Base-by-base conservation (phyloP, 2,113 vertebrate genomes). In the Neodon shergylaensis region DNA sequence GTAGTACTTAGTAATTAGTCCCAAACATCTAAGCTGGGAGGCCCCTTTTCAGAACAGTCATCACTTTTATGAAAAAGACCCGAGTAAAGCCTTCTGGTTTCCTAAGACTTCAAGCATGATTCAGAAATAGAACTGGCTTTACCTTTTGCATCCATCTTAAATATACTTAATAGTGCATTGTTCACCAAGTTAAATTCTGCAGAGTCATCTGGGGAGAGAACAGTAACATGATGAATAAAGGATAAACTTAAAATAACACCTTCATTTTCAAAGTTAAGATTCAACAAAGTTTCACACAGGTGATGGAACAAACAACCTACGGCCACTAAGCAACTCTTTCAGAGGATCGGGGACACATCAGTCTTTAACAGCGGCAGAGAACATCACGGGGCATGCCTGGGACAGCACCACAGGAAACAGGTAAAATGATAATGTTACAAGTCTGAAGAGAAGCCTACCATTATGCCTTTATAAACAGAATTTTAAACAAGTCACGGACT, bases 91-190 rank as follows among this genome's bases (percentile, higher is more conserved):
- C 81, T 72, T 36, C 13, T n/a, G 73, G 49, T 94, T 70, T 73
- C 47, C 31, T 81, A 86, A 90, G 82, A 83, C 76, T 89, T 7
- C 47, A 91, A 85, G 74, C 22, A 87, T 52, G 90, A 91, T 74
- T 95, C n/a, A 90, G 74, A 95, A 77, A 58, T 88, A 94, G 44
- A 96, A 94, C 33, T 74, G 22, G 88, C 22, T 91, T 98, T 99
- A 99, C 99, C 99, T 98, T 99, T 99, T 78, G 99, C 99, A 96
- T 99, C 99, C 96, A 99, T 99, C 98, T 99, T 99, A 98, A 99
- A 99, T 98, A 99, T 99, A 96, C 99, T 99, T 89, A 99, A 97
- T 73, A 99, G 98, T 36, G 99, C 99, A 68, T 98, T 99, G 97
- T 99, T 99, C 93, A 99, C 99, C 98, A 99, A 99, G 97, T 99